Evolutionary conservation across 2,797 vertebrate species (phyloP).

Genomic region (Cyclura pinguis): DNA sequence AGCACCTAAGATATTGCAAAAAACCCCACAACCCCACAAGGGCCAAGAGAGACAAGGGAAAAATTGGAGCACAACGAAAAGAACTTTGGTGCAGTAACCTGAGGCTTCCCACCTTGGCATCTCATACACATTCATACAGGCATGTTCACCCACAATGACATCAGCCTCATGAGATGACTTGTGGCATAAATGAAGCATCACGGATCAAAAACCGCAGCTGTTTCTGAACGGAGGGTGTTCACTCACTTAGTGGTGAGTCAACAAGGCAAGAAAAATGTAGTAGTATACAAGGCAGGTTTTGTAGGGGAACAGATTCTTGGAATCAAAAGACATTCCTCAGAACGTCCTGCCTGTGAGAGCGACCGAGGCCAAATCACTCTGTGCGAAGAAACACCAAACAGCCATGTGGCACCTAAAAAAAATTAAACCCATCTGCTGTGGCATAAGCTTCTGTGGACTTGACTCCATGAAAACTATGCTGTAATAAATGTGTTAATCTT

Average conservation of each 20-base stretch:
- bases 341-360: not conserved
- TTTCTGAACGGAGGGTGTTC: no score
- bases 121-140: not conserved
- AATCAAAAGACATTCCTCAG: not conserved
- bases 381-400: slow-evolving; percentile 38
- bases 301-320: not conserved
- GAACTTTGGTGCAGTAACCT: not conserved
- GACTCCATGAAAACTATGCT: not conserved
- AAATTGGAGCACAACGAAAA: not conserved
- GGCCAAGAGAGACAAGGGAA: not conserved
- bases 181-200: no score
- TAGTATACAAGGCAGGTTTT: not conserved
- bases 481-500: not conserved
- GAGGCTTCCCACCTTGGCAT: not conserved
- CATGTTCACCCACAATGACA: not conserved
- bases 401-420: not conserved
- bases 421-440: slow-evolving; percentile 33
- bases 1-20: slow-evolving; percentile 38
- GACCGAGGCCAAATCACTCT: not conserved
- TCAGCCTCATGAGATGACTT: not conserved
- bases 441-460: not conserved
- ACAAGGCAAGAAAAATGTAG: not conserved
- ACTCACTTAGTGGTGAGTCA: not conserved
- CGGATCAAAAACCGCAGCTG: not conserved
- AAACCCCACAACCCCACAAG: not conserved